phyloP scores from a whole-genome alignment of 1,140 invertebrate species.

The Trichoplusia ni region DNA sequence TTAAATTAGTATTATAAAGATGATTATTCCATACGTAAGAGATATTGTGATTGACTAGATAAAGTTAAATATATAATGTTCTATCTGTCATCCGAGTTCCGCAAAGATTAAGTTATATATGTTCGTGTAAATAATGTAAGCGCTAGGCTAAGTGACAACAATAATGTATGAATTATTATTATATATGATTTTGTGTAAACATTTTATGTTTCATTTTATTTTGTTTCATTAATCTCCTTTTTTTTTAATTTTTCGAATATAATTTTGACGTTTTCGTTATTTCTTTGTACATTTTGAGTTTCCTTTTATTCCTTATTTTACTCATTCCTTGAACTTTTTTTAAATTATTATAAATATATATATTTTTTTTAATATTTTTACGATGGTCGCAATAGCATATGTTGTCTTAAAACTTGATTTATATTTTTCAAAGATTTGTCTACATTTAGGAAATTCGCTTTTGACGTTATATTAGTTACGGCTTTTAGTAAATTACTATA shows the following conservation, averaged over 20 bases:
- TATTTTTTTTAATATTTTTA: too few relatives aligned
- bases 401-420: too few relatives aligned
- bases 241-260: not conserved
- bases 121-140: slow-evolving; percentile 23
- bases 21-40: slow-evolving; percentile 53
- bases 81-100: slow-evolving; percentile 7
- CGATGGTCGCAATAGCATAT: too few relatives aligned
- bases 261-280: not conserved
- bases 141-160: slow-evolving; percentile 18
- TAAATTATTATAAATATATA: too few relatives aligned
- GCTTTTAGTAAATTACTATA: too few relatives aligned
- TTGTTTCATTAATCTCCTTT: not conserved
- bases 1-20: slow-evolving; percentile 38
- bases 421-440: too few relatives aligned
- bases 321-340: too few relatives aligned
- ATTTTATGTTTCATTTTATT: slow-evolving; percentile 25
- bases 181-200: slow-evolving; percentile 32
- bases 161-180: slow-evolving; percentile 25
- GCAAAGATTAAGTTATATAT: slow-evolving; percentile 28
- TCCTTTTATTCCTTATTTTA: too few relatives aligned
- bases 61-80: slow-evolving; percentile 1
- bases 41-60: slow-evolving; percentile 14
- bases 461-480: too few relatives aligned
- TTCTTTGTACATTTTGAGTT: too few relatives aligned
- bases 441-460: too few relatives aligned